Conservation (phyloP, 2,113 vertebrate species). For the Phalacrocorax carbo region DNA sequence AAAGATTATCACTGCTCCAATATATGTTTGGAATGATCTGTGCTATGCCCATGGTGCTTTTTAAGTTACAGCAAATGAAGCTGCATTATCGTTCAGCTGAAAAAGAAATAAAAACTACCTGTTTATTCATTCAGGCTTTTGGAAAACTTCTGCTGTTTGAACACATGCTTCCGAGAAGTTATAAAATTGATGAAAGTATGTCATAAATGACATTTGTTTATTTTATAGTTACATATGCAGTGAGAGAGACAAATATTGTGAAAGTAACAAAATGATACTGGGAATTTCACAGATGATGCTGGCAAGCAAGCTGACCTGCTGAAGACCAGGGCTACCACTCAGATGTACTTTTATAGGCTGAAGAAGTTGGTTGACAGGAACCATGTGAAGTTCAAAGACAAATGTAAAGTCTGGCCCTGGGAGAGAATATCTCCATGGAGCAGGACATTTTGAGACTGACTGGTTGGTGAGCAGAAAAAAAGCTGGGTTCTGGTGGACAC, state of each 20-base stretch:
- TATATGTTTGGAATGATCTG: not conserved
- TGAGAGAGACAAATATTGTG: not conserved
- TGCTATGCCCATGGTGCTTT: not conserved
- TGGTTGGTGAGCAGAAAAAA: not conserved
- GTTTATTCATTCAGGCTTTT: not conserved
- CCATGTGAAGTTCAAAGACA: not conserved
- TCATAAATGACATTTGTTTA: not conserved
- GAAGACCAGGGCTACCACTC: not conserved
- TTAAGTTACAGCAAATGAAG: not conserved
- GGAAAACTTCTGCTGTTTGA: not conserved
- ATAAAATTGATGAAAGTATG: not conserved
- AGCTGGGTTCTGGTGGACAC: not conserved
- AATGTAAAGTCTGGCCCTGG: not conserved
- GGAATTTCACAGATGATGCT: not conserved
- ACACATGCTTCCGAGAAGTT: not conserved
- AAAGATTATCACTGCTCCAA: not conserved
- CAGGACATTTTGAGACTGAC: not conserved
- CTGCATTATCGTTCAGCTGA: not conserved
- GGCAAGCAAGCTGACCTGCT: not conserved
- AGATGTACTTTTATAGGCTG: not conserved
- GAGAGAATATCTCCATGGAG: not conserved
- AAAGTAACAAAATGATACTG: not conserved
- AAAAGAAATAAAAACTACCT: not conserved
- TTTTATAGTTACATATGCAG: not conserved
- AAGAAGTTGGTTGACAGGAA: not conserved